Conservation (phyloP, 2,888 invertebrate species). For the Spodoptera picta region DNA sequence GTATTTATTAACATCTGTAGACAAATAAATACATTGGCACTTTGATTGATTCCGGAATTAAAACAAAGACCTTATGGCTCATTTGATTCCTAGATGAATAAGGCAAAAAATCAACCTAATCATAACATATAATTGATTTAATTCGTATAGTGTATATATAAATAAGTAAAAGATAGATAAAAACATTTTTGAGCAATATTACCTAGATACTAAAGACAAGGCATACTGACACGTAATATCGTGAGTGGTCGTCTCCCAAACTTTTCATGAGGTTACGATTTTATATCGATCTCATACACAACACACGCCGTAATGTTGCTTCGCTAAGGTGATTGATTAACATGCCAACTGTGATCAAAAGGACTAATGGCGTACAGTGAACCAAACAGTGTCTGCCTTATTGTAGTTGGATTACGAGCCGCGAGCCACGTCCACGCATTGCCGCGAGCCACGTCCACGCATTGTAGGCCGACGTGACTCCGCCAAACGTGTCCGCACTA, state of each 20-base stretch:
- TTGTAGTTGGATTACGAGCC: slow-evolving; percentile 48
- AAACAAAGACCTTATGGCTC: too few species aligned
- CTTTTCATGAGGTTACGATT: slow-evolving; percentile 29
- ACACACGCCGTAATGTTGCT: slow-evolving; percentile 20
- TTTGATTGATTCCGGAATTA: too few species aligned
- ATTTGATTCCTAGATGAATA: too few species aligned
- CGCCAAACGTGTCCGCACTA: slow-evolving; percentile 12
- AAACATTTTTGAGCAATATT: not conserved
- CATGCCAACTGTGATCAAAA: slow-evolving; percentile 56
- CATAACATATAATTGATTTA: too few species aligned
- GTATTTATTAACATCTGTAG: too few species aligned
- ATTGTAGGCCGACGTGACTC: slow-evolving; percentile 38
- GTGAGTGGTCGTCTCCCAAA: slow-evolving; percentile 36
- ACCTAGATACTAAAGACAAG: slow-evolving; percentile 18
- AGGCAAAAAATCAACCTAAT: too few species aligned
- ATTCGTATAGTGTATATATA: too few species aligned
- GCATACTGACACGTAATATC: slow-evolving; percentile 32
- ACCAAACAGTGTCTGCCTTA: slow-evolving; percentile 46
- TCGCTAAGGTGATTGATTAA: slow-evolving; percentile 63
- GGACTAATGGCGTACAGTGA: slow-evolving; percentile 55
- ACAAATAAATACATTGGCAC: too few species aligned
- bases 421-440: slow-evolving; percentile 25
- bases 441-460: slow-evolving; percentile 11
- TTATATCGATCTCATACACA: slow-evolving; percentile 38
- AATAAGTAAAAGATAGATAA: too few species aligned